Conservation (phyloP, 2,113 vertebrate species). For the Austrofundulus limnaeus region DNA sequence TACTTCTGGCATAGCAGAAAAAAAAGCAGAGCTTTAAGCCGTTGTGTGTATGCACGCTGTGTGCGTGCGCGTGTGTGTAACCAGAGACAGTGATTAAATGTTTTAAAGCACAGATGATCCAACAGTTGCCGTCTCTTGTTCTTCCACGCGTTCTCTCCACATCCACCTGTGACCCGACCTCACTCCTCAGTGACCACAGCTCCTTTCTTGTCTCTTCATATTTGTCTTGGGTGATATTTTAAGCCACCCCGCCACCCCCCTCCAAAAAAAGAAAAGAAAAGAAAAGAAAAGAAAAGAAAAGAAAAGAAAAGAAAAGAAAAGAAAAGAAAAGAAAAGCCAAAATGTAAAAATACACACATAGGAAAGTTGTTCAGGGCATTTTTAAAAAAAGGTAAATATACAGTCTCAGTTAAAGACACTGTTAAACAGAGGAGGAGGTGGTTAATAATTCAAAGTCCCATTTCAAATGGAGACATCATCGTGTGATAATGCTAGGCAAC, state of each 20-base stretch:
- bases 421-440: constrained; percentile 2
- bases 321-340: constrained; percentile 51
- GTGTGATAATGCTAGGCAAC: constrained; percentile 15
- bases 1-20: constrained; percentile 46
- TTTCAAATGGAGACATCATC: not conserved
- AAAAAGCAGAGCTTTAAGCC: constrained; percentile 62
- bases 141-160: constrained; percentile 28
- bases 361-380: not conserved
- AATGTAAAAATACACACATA: constrained; percentile 29
- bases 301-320: too few species aligned
- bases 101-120: constrained; percentile 75
- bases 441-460: constrained; percentile 25
- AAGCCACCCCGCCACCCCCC: too few species aligned
- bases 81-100: constrained; percentile 76
- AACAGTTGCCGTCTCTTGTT: constrained; percentile 73
- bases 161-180: constrained; percentile 35
- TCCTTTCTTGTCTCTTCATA: constrained; percentile 46
- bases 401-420: constrained; percentile 7
- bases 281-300: too few species aligned
- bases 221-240: constrained; percentile 65
- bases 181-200: constrained; percentile 38
- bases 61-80: constrained; percentile 58
- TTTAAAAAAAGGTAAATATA: not conserved
- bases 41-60: constrained; percentile 39
- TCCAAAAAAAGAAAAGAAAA: too few species aligned